Evolutionary conservation across 2,888 invertebrate species (phyloP), one percentile per base, ranked within the genome.

Genomic region (Zonitis immaculata): DNA sequence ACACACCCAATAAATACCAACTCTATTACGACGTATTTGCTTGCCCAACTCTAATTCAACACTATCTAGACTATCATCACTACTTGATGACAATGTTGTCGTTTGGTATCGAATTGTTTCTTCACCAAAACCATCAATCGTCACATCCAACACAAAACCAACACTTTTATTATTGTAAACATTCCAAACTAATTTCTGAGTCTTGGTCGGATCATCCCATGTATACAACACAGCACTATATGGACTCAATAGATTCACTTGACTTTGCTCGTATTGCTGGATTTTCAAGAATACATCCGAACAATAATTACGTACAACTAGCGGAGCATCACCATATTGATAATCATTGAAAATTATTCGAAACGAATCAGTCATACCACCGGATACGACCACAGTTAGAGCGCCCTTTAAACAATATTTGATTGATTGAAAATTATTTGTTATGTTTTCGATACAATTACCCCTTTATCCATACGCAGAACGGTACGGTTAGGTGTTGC

Each of bases 251-350:
- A 91, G 75, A 0, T 88, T 88, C 43, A 89, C 89, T 75, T 84
- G 81, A 18, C 79, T 77, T 69, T 81, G 62, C 61, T 76, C 76
- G 26, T 74, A 68, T 75, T 91, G 91, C 62, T 89, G 86, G 32
- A 91, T 80, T 72, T 90, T 90, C 39, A 91, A 76, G 73, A 89
- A 90, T 47, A 91, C 76, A 66, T 91, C 89, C 47, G 87, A 86
- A 69, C 91, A 91, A 27, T 88, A 79, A 74, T 96, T 96, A 71
- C 94, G 87, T 22, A 96, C 78, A 48, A 89, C 79, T 0, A 91
- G 87, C 0, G 94, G 88, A 8, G 91, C 89, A 76, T 90, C 88
- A 0, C 95, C 94, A 1, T 77, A 71, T 30, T 79, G 73, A 74
- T 91, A 95, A 44, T 86, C 82, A 66, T 84, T 82, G 70, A 95